Evolutionary conservation across 1,140 invertebrate species (phyloP).

Genomic region (Leptinotarsa lineolata): DNA sequence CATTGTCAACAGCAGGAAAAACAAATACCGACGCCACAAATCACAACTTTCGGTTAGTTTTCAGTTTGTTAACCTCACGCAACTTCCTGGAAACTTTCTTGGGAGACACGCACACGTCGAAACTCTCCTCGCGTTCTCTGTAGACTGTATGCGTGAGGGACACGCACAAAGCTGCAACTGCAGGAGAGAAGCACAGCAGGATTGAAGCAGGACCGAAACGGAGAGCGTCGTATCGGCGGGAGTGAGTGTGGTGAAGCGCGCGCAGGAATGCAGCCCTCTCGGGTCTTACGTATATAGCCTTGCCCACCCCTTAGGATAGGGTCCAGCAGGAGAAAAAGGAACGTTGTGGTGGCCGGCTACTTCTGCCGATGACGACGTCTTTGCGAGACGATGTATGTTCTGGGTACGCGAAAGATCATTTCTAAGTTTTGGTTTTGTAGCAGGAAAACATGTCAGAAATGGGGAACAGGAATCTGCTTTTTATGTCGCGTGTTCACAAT

Average conservation of each 20-base stretch:
- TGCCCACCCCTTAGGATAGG: constrained; percentile 47
- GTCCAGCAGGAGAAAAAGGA: constrained; percentile 24
- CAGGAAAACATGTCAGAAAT: too few relatives aligned
- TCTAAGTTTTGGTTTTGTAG: too few relatives aligned
- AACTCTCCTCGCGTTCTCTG: background rate
- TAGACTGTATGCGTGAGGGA: constrained; percentile 40
- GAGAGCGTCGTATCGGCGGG: constrained; percentile 26
- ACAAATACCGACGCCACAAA: constrained; percentile 3
- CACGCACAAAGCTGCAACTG: constrained; percentile 51
- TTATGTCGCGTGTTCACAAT: too few relatives aligned
- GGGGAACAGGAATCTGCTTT: too few relatives aligned
- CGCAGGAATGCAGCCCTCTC: constrained; percentile 48
- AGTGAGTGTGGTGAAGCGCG: constrained; percentile 46
- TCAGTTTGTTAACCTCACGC: constrained; percentile 8
- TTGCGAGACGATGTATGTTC: too few relatives aligned
- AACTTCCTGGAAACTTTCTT: background rate
- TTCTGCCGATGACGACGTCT: constrained; percentile 7
- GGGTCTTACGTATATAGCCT: constrained; percentile 35
- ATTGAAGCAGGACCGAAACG: constrained; percentile 15
- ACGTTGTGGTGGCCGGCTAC: constrained; percentile 8
- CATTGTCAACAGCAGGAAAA: constrained; percentile 4
- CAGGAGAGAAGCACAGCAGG: constrained; percentile 35
- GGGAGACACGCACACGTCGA: background rate
- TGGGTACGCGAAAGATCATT: too few relatives aligned
- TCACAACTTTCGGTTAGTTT: background rate